Percentiles rank a stretch among this genome's conserved stretches.
Conservation (phyloP, 2,888 invertebrate genomes). For the Leucozona laternaria region DNA sequence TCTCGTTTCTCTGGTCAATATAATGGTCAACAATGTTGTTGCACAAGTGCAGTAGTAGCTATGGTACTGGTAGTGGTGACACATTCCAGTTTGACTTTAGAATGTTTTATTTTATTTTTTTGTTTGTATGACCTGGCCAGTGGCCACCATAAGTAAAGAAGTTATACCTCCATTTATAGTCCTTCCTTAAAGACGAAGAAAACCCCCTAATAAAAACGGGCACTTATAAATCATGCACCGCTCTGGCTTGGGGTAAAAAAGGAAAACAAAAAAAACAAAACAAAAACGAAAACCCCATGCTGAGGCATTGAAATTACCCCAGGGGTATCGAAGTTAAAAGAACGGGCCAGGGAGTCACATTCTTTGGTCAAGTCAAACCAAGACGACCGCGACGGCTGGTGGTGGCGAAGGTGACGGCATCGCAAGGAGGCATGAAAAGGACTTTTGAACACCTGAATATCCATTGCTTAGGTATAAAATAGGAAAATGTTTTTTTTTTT, state of each 20-base stretch:
- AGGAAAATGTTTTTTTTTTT: slow-evolving; percentile 14
- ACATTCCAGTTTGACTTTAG: slow-evolving; percentile 57
- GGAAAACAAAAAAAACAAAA: not conserved
- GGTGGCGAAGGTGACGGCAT: not conserved
- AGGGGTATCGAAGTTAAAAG: slow-evolving; percentile 60
- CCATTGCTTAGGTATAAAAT: slow-evolving; percentile 56
- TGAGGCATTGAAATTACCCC: slow-evolving; percentile 72
- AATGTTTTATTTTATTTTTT: slow-evolving; percentile 32
- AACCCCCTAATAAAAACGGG: slow-evolving; percentile 62
- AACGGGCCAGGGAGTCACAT: slow-evolving; percentile 60
- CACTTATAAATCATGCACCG: slow-evolving; percentile 71
- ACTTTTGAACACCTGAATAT: slow-evolving; percentile 69
- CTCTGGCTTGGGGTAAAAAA: slow-evolving; percentile 32
- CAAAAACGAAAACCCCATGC: slow-evolving; percentile 55
- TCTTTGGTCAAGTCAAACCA: slow-evolving; percentile 43
- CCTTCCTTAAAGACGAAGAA: slow-evolving; percentile 20
- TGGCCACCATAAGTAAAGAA: slow-evolving; percentile 9
- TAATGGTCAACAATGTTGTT: slow-evolving; percentile 47
- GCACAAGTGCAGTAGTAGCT: slow-evolving; percentile 58
- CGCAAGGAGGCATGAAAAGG: slow-evolving; percentile 48
- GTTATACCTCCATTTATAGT: slow-evolving; percentile 35
- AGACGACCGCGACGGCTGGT: not conserved
- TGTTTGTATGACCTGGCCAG: not conserved
- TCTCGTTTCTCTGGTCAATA: slow-evolving; percentile 29
- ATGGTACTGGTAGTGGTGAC: slow-evolving; percentile 52